A percentile compares a stretch with the other conserved stretches of the same genome.
Evolutionary conservation across 2,797 vertebrate genomes (phyloP).

Genomic region (Cottoperca gobio): DNA sequence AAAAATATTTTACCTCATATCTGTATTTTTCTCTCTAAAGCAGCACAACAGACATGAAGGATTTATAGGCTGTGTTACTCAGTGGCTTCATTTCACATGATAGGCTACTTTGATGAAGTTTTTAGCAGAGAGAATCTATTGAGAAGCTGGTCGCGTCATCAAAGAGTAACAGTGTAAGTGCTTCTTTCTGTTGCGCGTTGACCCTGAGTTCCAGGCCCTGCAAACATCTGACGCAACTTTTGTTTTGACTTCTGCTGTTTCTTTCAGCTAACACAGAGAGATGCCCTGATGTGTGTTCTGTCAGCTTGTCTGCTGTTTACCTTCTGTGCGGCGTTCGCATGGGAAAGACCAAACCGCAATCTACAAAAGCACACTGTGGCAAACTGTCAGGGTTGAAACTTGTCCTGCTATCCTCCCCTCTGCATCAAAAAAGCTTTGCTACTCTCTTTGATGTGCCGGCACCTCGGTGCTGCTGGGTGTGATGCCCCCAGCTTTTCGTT

Average conservation of each 20-base stretch:
- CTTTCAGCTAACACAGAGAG: conserved; percentile 33
- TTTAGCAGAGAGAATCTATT: conserved; percentile 1
- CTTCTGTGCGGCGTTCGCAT: conserved; percentile 35
- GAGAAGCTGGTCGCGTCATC: conserved; percentile 23
- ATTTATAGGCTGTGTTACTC: not conserved
- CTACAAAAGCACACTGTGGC: conserved; percentile 71
- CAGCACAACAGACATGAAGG: not conserved
- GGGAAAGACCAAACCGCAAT: conserved; percentile 70
- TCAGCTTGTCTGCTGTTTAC: conserved; percentile 55
- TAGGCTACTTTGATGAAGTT: conserved; percentile 1
- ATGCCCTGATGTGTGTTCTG: conserved; percentile 59
- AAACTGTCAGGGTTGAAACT: conserved; percentile 69
- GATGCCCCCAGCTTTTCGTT: conserved; percentile 64
- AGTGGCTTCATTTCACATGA: conserved; percentile 1
- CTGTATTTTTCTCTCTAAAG: not conserved
- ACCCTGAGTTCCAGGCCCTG: conserved; percentile 28
- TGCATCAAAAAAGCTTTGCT: conserved; percentile 49
- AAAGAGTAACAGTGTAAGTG: conserved; percentile 1
- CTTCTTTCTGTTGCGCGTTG: conserved; percentile 22
- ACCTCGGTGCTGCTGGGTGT: conserved; percentile 61
- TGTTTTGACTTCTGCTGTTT: conserved; percentile 51
- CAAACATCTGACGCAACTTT: conserved; percentile 56
- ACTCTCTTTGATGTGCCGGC: conserved; percentile 70
- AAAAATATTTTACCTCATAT: not conserved
- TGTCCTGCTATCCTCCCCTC: conserved; percentile 64